Percentiles rank a stretch among this genome's conserved stretches.
These are phyloP conservation scores for Casuarius casuarius DNA, from an alignment of 2,113 vertebrate genomes.

Conservation along the genomic window DNA sequence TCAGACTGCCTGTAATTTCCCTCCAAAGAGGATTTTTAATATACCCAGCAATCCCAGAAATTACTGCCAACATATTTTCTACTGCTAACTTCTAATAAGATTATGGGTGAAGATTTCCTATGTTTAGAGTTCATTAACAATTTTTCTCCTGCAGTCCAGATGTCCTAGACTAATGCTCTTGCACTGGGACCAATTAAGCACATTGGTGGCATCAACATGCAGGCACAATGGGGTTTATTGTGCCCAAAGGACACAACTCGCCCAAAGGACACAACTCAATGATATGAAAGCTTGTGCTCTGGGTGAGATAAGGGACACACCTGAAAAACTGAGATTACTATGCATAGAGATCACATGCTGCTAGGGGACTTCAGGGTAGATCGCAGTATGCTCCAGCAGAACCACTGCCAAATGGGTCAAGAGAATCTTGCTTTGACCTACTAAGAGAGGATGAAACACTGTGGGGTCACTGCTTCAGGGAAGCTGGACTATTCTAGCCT, in stretches of 20 bases:
- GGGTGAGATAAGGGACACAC: not conserved
- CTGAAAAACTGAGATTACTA: not conserved
- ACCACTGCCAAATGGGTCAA: not conserved
- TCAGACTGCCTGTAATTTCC: not conserved
- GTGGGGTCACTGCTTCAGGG: rapidly evolving
- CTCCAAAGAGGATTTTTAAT: not conserved
- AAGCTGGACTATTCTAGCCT: not conserved
- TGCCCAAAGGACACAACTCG: not conserved
- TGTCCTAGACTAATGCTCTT: not conserved
- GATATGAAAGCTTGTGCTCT: rapidly evolving
- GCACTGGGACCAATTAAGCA: not conserved
- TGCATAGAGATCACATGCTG: not conserved
- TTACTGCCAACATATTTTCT: not conserved
- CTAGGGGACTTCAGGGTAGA: not conserved
- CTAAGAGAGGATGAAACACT: not conserved
- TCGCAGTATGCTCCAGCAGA: not conserved
- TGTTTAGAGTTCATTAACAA: not conserved
- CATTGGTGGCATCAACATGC: not conserved
- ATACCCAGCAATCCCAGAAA: not conserved
- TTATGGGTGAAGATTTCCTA: not conserved
- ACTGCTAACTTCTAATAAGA: not conserved
- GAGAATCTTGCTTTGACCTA: not conserved
- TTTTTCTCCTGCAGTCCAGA: not conserved
- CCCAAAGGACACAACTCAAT: not conserved
- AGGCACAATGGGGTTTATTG: not conserved